phyloP scores from a whole-genome alignment of 2,888 invertebrate genomes.

The Acleris emargana region DNA sequence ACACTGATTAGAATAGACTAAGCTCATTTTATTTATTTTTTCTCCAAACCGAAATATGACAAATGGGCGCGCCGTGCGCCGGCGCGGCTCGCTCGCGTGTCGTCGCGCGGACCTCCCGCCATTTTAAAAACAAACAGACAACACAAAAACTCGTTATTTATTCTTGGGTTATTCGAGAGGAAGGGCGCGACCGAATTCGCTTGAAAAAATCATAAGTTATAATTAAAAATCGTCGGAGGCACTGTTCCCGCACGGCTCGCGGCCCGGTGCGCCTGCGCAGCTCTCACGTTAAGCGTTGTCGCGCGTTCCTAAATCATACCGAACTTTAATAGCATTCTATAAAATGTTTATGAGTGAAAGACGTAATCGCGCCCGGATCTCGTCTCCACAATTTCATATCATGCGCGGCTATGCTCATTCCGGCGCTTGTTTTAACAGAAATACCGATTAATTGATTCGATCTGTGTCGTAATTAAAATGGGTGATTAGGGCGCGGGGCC shows the following conservation, averaged over 20 bases:
- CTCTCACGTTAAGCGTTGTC: constrained; percentile 24
- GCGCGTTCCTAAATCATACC: constrained; percentile 31
- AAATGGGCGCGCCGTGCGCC: constrained; percentile 68
- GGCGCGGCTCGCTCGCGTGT: constrained; percentile 76
- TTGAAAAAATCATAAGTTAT: constrained; percentile 80
- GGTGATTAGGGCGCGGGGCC: constrained; percentile 82
- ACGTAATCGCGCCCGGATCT: constrained; percentile 63
- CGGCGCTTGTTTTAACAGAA: constrained; percentile 80
- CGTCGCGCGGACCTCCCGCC: constrained; percentile 83
- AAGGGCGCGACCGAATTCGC: constrained; percentile 80
- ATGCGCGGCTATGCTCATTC: constrained; percentile 64
- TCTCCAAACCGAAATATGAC: constrained; percentile 80
- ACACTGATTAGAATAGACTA: constrained; percentile 75
- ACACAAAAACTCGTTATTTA: constrained; percentile 82
- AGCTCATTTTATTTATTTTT: constrained; percentile 74
- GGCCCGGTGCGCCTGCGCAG: constrained; percentile 12
- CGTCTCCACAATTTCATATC: constrained; percentile 61
- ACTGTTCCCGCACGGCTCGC: constrained; percentile 30
- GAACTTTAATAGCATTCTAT: constrained; percentile 47
- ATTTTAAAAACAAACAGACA: constrained; percentile 83
- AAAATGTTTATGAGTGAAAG: constrained; percentile 59
- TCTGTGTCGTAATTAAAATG: constrained; percentile 84
- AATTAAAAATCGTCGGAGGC: constrained; percentile 75
- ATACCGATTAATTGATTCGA: constrained; percentile 84
- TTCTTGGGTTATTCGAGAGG: constrained; percentile 77